Conservation (phyloP, 2,797 vertebrate genomes). For the Poliocrania exsul region DNA sequence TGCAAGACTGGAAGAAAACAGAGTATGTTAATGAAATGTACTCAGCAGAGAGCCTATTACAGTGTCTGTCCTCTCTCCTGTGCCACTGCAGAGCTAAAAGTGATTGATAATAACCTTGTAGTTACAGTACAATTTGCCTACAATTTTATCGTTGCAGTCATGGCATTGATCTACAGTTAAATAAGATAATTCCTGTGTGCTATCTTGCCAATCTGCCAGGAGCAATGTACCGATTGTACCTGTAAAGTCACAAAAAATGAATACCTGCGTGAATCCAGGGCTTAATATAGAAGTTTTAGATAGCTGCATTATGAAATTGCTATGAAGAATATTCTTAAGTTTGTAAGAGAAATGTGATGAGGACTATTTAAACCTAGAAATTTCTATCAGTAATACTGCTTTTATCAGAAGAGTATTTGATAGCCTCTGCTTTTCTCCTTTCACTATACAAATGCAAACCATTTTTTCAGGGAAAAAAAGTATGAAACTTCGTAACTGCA, state of each 20-base stretch:
- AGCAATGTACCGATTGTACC: constrained; percentile 19
- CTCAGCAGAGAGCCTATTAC: constrained; percentile 35
- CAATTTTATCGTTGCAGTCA: constrained; percentile 49
- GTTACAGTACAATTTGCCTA: constrained; percentile 56
- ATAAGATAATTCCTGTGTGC: constrained; percentile 57
- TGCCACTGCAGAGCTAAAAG: constrained; percentile 44
- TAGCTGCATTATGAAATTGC: background rate
- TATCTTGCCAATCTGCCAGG: constrained; percentile 42
- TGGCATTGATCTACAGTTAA: constrained; percentile 66
- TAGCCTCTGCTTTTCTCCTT: background rate
- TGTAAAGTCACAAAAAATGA: constrained; percentile 33
- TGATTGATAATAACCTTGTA: constrained; percentile 66
- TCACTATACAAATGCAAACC: background rate
- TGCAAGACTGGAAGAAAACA: constrained; percentile 26
- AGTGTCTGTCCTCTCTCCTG: constrained; percentile 27
- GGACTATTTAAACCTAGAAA: background rate
- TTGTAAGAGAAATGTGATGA: constrained; percentile 25
- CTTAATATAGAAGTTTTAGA: constrained; percentile 49
- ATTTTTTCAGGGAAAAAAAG: background rate
- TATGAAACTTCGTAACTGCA: background rate
- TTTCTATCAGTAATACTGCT: background rate
- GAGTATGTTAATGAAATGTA: constrained; percentile 25
- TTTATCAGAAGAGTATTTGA: background rate
- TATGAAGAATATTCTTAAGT: constrained; percentile 37
- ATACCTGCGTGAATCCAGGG: constrained; percentile 16